These are phyloP conservation scores for Sylvilagus floridanus DNA, from an alignment of 2,797 vertebrate species.

Conservation along the genomic window DNA sequence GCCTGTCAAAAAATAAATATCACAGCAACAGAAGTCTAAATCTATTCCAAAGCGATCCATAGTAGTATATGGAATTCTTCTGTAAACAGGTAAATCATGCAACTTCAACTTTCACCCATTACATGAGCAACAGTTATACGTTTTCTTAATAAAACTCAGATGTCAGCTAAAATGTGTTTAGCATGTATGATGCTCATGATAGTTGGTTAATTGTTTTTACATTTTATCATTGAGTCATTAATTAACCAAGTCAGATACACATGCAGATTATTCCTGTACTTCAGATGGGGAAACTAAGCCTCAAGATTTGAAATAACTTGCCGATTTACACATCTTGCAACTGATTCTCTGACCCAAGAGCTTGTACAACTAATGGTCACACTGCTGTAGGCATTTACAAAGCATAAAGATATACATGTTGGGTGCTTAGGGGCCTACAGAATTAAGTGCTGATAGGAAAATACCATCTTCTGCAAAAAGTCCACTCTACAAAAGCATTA, in stretches of 20 bases:
- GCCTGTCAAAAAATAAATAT: not conserved
- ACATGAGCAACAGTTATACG: not conserved
- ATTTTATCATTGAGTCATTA: not conserved
- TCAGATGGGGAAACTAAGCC: not conserved
- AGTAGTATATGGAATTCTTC: not conserved
- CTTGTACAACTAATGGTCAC: not conserved
- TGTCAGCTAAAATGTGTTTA: not conserved
- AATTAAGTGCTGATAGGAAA: not conserved
- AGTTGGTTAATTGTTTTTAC: not conserved
- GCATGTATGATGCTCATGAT: not conserved
- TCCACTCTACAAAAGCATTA: not conserved
- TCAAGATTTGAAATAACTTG: not conserved
- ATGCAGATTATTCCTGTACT: not conserved
- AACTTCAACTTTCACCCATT: not conserved
- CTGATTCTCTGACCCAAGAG: not conserved
- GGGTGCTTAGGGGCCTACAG: not conserved
- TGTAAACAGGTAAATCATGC: not conserved
- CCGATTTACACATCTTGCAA: not conserved
- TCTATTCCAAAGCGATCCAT: not conserved
- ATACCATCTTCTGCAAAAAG: not conserved
- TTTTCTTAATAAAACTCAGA: not conserved
- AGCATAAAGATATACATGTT: not conserved
- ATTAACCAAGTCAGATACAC: not conserved
- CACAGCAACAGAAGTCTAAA: slow-evolving; percentile 13
- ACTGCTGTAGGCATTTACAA: not conserved